Base-by-base conservation (phyloP, 23 tunicate genomes). In the Halocynthia roretzi region DNA sequence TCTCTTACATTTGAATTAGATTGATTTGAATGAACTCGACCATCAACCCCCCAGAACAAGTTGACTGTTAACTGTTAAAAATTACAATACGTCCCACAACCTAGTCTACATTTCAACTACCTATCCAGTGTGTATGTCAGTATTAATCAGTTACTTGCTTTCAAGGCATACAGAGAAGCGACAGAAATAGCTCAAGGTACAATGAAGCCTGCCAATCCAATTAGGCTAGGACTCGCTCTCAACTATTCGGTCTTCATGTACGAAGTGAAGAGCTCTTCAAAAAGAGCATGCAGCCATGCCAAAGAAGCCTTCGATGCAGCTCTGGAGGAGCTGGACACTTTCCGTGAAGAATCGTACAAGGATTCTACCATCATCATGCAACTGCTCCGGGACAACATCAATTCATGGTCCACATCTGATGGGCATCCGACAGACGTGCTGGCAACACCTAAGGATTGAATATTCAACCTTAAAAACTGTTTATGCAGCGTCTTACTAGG, bases 231-330 rank as follows among this genome's bases (percentile, higher is more conserved):
- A 14, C 78, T 84, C 49, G 70, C 80, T 12, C 61, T 89, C 48
- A 89, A 89, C 57, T 83, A 83, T 69, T 66, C 96, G 40, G 96
- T 89, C 14, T 89, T 89, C 70, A 52, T 89, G 58, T 80, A 83
- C 61, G 96, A 89, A 73, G 80, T 89, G 50, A 84, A 80, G 69
- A 62, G 70, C 56, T 61, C 72, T 9, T 55, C 80, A 11, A 83
- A 57, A 50, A 75, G 80, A 57, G 96, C 96, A n/a, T 62, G 76
- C n/a, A 86, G 51, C 17, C 68, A 80, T 53, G 96, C 96, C 8
- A 72, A 83, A 70, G 23, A 74, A 57, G 96, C 88, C 6, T 84
- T 89, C 54, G 96, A 89, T 53, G 79, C 76, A 11, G 96, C 96
- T 5, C 52, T 89, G n/a, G 19, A 66, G 15, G 71, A 89, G 49